Evolutionary conservation across 2,113 vertebrate genomes (phyloP).

Genomic region (Galemys pyrenaicus): DNA sequence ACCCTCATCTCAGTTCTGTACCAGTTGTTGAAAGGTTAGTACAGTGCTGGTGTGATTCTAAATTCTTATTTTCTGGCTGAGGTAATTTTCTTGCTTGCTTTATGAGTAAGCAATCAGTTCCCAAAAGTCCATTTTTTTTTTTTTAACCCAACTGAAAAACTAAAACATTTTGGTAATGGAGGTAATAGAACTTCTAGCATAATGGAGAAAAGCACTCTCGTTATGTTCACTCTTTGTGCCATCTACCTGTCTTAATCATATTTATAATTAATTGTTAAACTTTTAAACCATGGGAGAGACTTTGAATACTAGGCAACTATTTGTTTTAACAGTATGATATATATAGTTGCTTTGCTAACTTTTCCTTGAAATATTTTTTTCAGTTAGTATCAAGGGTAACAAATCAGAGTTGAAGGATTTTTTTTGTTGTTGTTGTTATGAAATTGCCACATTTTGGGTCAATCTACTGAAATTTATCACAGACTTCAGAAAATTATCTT

Average conservation of each 20-base stretch:
- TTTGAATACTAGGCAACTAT: slow-evolving; percentile 5
- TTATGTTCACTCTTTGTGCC: neutral
- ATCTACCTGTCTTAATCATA: neutral
- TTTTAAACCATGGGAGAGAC: neutral
- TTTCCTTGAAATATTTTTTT: slow-evolving; percentile 45
- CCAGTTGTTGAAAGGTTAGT: slow-evolving; percentile 93
- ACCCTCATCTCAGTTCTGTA: slow-evolving; percentile 94
- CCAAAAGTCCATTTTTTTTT: neutral
- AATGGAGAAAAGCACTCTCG: neutral
- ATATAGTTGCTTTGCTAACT: slow-evolving; percentile 4
- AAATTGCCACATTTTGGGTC: neutral
- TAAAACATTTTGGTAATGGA: neutral
- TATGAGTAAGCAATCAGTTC: slow-evolving; percentile 13
- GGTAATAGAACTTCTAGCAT: neutral
- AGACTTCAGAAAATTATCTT: neutral
- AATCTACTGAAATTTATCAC: neutral
- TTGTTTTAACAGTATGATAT: slow-evolving; percentile 6
- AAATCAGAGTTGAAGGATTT: slow-evolving; percentile 26
- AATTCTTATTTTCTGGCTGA: neutral
- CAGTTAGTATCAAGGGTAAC: neutral
- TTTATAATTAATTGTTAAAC: neutral
- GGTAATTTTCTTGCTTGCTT: neutral
- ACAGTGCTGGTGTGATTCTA: neutral
- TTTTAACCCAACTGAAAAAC: neutral
- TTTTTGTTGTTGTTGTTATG: no score